Conservation (phyloP, 30 jellyfish, hydroid and myxozoan genomes). For the Hydractinia symbiolongicarpus region DNA sequence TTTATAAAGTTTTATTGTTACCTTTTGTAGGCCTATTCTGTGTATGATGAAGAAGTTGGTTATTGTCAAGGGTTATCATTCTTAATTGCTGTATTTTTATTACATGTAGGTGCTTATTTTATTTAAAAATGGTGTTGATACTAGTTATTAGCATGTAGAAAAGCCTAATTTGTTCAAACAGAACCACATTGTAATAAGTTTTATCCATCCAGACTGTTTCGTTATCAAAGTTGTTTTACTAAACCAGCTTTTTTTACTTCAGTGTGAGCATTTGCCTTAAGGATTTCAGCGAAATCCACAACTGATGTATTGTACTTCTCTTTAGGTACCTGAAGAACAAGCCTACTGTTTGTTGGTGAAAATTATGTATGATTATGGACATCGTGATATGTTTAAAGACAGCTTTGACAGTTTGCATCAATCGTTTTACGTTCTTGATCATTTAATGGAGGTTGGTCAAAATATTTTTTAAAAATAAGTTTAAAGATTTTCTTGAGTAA, state of each 20-base stretch:
- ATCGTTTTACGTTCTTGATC: constrained; percentile 62
- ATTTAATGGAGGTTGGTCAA: constrained; percentile 60
- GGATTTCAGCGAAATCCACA: no score
- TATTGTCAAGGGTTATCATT: constrained; percentile 95
- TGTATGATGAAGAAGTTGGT: constrained; percentile 87
- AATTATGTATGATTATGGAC: constrained; percentile 70
- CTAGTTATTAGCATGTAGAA: no score
- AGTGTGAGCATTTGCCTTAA: no score
- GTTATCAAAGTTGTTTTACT: no score
- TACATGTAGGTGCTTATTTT: constrained; percentile 50
- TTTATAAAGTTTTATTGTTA: background rate
- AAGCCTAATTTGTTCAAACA: no score
- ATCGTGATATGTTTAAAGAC: constrained; percentile 65
- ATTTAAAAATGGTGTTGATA: background rate
- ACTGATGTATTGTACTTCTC: background rate
- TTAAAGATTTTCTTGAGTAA: background rate
- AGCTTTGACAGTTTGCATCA: constrained; percentile 65
- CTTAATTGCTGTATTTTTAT: constrained; percentile 73
- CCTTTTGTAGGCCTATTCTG: constrained; percentile 74
- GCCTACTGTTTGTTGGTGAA: constrained; percentile 78
- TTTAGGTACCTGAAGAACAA: constrained; percentile 76
- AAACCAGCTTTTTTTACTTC: no score
- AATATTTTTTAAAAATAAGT: background rate
- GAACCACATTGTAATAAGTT: no score
- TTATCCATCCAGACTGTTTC: no score